Evolutionary conservation across 2,113 vertebrate genomes (phyloP).

Genomic region (Cariama cristata): DNA sequence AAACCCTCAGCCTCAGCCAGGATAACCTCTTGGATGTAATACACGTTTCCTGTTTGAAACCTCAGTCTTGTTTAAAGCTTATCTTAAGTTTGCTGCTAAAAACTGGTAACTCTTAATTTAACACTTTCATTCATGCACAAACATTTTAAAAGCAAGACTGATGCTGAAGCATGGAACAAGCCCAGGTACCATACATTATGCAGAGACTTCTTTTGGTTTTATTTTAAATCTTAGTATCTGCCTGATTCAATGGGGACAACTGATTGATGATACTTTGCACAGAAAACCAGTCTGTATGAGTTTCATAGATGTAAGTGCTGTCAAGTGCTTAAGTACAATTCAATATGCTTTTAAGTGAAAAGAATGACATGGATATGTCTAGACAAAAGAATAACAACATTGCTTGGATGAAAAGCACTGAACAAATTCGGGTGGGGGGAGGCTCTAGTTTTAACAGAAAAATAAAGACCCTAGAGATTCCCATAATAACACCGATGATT

Average conservation of each 20-base stretch:
- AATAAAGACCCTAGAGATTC: background rate
- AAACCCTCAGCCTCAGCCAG: background rate
- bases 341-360: constrained; percentile 17
- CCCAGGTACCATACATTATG: background rate
- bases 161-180: background rate
- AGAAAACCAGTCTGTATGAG: background rate
- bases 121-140: background rate
- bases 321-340: constrained; percentile 44
- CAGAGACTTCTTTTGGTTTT: background rate
- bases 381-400: constrained; percentile 53
- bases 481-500: background rate
- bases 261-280: background rate
- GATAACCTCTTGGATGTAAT: background rate
- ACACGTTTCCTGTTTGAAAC: background rate
- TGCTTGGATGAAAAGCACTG: background rate
- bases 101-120: background rate
- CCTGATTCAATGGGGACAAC: background rate
- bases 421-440: background rate
- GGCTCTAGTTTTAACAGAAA: background rate
- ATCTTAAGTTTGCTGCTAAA: background rate
- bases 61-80: background rate
- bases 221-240: background rate
- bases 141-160: background rate
- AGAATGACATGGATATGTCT: constrained; percentile 4
- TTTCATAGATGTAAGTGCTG: background rate